A percentile compares a stretch with the other conserved stretches of the same genome.
Evolutionary conservation across 2,113 vertebrate genomes (phyloP).

Genomic region (Danionella cerebrum): DNA sequence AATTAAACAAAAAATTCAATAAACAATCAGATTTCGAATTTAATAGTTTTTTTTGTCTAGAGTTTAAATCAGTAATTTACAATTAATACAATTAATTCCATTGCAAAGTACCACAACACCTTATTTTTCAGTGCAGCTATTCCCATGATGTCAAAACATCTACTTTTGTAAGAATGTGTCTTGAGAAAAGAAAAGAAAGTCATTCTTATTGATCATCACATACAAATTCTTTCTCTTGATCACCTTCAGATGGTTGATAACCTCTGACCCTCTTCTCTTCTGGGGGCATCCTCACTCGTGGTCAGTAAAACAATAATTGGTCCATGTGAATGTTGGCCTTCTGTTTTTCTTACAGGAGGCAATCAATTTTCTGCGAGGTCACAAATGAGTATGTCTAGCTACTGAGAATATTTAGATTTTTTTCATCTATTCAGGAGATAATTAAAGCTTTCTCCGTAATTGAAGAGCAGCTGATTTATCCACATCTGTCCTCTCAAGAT

Average conservation of each 20-base stretch:
- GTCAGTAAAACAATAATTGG: background rate
- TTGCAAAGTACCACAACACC: too few species aligned
- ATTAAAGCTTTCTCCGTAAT: background rate
- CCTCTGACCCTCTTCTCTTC: background rate
- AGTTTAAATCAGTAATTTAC: too few species aligned
- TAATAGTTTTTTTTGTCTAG: too few species aligned
- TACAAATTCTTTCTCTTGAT: background rate
- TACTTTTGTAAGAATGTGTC: too few species aligned
- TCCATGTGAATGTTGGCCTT: background rate
- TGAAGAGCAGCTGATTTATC: background rate
- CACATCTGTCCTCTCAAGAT: background rate
- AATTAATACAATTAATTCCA: too few species aligned
- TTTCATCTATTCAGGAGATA: background rate
- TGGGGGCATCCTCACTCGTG: background rate
- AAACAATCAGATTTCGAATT: too few species aligned
- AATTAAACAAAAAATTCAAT: too few species aligned
- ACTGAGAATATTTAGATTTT: constrained; percentile 29
- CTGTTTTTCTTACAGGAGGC: constrained; percentile 16
- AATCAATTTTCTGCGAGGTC: background rate
- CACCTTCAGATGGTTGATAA: background rate
- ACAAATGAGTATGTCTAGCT: constrained; percentile 27
- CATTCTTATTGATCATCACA: background rate
- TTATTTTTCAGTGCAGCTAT: too few species aligned
- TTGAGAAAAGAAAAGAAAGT: too few species aligned
- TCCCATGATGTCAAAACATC: too few species aligned